These are phyloP conservation scores for Protobothrops flavoviridis DNA, from an alignment of 2,113 vertebrate species.

Conservation along the genomic window DNA sequence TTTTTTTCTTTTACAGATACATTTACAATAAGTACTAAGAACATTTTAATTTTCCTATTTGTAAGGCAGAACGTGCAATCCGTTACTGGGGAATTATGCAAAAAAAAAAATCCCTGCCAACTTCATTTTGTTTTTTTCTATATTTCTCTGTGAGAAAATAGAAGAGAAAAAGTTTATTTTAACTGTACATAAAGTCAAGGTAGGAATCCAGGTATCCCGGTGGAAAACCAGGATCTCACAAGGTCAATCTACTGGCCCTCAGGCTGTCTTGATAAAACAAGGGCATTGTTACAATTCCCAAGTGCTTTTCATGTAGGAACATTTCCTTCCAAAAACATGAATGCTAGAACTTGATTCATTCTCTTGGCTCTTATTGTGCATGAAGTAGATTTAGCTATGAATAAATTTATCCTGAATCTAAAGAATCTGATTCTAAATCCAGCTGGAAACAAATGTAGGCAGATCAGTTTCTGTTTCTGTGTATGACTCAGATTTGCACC, in stretches of 20 bases:
- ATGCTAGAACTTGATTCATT: neutral
- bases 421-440: neutral
- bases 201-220: too few relatives aligned
- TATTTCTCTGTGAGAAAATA: neutral
- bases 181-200: neutral
- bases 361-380: neutral
- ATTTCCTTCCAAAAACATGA: neutral
- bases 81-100: neutral
- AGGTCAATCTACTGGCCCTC: too few relatives aligned
- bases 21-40: neutral
- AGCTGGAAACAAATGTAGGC: neutral
- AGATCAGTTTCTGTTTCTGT: neutral
- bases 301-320: neutral
- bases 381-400: slow-evolving; percentile 9
- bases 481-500: slow-evolving; percentile 2
- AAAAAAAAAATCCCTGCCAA: neutral
- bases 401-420: neutral
- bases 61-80: neutral
- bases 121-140: neutral
- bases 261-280: neutral
- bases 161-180: neutral
- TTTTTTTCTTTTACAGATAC: neutral
- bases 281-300: neutral
- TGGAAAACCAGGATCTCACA: neutral
- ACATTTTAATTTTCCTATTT: neutral